Percentiles rank a stretch among this genome's conserved stretches.
Evolutionary conservation across 2,113 vertebrate species (phyloP).

Genomic region (Rhinogobius similis): DNA sequence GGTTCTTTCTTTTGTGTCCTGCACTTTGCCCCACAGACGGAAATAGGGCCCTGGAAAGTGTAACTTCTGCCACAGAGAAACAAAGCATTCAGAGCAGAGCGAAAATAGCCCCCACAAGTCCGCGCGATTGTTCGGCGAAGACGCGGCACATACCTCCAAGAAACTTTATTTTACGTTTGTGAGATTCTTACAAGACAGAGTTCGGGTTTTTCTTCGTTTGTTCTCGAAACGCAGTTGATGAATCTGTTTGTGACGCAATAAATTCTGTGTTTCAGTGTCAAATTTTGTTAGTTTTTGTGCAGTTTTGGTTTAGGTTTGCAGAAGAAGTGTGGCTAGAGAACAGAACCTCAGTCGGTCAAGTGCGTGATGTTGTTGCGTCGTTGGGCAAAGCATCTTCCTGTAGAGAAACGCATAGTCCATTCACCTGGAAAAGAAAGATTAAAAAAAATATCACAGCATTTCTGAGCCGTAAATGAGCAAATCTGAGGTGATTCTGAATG

Average conservation of each 20-base stretch:
- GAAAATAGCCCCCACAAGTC: slow-evolving; percentile 25
- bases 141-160: neutral
- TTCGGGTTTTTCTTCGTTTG: too few relatives aligned
- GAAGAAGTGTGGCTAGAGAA: too few relatives aligned
- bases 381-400: too few relatives aligned
- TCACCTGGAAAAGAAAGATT: too few relatives aligned
- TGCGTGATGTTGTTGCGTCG: too few relatives aligned
- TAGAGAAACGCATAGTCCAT: too few relatives aligned
- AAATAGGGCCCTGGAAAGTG: slow-evolving; percentile 64
- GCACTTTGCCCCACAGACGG: slow-evolving; percentile 65
- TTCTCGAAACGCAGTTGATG: too few relatives aligned
- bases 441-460: too few relatives aligned
- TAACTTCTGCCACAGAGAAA: slow-evolving; percentile 66
- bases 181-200: too few relatives aligned
- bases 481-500: too few relatives aligned
- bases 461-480: too few relatives aligned
- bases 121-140: neutral
- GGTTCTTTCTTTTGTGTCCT: slow-evolving; percentile 67
- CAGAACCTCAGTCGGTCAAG: neutral
- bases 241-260: neutral
- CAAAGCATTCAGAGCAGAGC: slow-evolving; percentile 33
- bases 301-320: neutral
- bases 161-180: too few relatives aligned
- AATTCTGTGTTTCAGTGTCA: neutral
- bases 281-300: neutral